phyloP scores from a whole-genome alignment of 2,888 invertebrate species.

The Pseudococcus viburni region DNA sequence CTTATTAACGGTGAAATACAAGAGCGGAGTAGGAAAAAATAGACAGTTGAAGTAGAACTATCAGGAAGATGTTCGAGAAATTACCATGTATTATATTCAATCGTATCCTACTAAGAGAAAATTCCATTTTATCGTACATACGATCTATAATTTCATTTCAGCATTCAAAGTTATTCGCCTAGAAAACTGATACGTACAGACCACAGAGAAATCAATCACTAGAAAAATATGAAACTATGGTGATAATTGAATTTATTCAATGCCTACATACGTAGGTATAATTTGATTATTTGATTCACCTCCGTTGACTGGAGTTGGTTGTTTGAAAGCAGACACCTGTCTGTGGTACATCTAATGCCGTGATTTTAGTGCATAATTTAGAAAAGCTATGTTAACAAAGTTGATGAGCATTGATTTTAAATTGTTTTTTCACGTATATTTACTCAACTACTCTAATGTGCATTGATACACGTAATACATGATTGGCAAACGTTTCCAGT shows the following conservation, averaged over 20 bases:
- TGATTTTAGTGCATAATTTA: neutral
- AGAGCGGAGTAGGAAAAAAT: too few species aligned
- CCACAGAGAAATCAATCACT: neutral
- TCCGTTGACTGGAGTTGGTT: neutral
- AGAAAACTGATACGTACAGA: neutral
- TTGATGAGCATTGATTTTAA: slow-evolving; percentile 44
- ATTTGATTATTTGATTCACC: neutral
- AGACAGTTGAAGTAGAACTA: too few species aligned
- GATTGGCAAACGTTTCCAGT: slow-evolving; percentile 36
- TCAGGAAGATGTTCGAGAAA: neutral
- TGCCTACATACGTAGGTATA: neutral
- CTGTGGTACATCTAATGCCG: neutral
- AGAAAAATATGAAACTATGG: neutral
- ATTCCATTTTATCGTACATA: neutral
- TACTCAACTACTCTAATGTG: neutral
- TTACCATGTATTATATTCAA: neutral
- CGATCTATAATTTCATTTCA: neutral
- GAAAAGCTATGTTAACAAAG: neutral
- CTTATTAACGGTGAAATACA: neutral
- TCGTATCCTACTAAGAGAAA: neutral
- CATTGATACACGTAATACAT: slow-evolving; percentile 42
- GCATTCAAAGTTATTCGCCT: neutral
- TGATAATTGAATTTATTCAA: neutral
- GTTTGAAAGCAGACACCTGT: too few species aligned
- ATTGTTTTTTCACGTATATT: neutral